A percentile compares a stretch with the other conserved stretches of the same genome.
Evolutionary conservation across 2,888 invertebrate genomes (phyloP).

Genomic region (Lordiphosa fenestrarum): DNA sequence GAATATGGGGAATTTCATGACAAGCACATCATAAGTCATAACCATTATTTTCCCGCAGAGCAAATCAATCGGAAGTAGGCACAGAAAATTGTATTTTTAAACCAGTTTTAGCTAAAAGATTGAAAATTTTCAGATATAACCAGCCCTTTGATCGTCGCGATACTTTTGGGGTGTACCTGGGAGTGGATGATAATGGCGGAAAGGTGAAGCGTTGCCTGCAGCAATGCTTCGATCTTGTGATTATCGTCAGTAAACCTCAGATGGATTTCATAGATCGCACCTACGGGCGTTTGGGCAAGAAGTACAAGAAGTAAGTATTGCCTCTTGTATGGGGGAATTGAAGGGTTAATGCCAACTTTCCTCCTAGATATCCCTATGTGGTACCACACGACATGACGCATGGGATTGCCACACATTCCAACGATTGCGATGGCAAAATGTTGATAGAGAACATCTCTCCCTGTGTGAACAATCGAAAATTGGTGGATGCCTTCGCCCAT

Average conservation of each 20-base stretch:
- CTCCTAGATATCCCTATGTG: constrained; percentile 45
- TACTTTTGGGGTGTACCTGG: constrained; percentile 46
- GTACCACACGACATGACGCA: constrained; percentile 39
- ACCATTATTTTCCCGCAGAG: constrained; percentile 74
- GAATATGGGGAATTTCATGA: constrained; percentile 38
- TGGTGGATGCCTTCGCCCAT: constrained; percentile 53
- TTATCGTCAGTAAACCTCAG: constrained; percentile 66
- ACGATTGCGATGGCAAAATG: constrained; percentile 50
- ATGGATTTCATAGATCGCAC: constrained; percentile 62
- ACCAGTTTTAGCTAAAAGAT: not conserved
- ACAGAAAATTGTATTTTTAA: too few relatives aligned
- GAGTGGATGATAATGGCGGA: constrained; percentile 53
- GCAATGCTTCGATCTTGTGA: constrained; percentile 47
- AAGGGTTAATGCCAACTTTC: not conserved
- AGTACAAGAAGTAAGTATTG: constrained; percentile 44
- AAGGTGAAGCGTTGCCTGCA: constrained; percentile 57
- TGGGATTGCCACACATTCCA: constrained; percentile 34
- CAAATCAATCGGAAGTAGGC: constrained; percentile 64
- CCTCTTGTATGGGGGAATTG: accelerated
- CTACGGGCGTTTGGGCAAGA: constrained; percentile 53
- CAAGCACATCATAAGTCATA: constrained; percentile 73
- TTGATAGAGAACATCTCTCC: constrained; percentile 56
- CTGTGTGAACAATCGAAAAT: constrained; percentile 33
- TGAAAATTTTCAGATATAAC: constrained; percentile 49
- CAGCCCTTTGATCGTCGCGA: constrained; percentile 42